Conservation (phyloP, 2,797 vertebrate species). For the Macroramphosus scolopax region DNA sequence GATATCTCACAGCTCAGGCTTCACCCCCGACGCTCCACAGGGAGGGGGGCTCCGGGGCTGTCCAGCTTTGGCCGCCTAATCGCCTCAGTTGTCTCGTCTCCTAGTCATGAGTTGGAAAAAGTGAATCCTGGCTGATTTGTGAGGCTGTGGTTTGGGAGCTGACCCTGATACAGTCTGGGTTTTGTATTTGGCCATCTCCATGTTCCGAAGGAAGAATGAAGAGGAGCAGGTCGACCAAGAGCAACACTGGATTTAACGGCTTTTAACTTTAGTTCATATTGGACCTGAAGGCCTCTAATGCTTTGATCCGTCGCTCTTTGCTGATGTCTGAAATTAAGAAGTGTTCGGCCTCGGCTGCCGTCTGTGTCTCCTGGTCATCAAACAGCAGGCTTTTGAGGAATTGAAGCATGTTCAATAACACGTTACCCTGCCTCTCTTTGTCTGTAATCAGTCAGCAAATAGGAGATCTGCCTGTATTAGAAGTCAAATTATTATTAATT, state of each 20-base stretch:
- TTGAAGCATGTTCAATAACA: too few species aligned
- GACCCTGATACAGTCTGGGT: conserved; percentile 60
- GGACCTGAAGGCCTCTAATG: conserved; percentile 21
- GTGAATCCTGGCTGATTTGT: conserved; percentile 54
- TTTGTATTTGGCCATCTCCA: conserved; percentile 65
- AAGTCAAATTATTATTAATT: too few species aligned
- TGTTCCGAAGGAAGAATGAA: conserved; percentile 42
- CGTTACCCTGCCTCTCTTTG: too few species aligned
- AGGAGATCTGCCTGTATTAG: too few species aligned
- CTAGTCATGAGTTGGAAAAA: conserved; percentile 56
- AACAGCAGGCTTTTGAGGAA: conserved; percentile 11
- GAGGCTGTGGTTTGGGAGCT: conserved; percentile 51
- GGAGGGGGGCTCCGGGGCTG: conserved; percentile 25
- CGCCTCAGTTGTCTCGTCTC: conserved; percentile 46
- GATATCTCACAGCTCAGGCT: conserved; percentile 7
- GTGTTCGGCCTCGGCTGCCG: not conserved
- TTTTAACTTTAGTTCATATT: conserved; percentile 45
- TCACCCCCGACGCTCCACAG: conserved; percentile 13
- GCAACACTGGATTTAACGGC: conserved; percentile 49
- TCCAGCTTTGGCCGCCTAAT: conserved; percentile 46
- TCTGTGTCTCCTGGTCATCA: conserved; percentile 33
- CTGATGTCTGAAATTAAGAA: conserved; percentile 9
- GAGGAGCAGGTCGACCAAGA: conserved; percentile 40
- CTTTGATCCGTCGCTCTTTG: conserved; percentile 36
- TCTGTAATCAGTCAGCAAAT: too few species aligned